Conservation (phyloP, 2,797 vertebrate genomes). For the Odontamblyopus rebecca region DNA sequence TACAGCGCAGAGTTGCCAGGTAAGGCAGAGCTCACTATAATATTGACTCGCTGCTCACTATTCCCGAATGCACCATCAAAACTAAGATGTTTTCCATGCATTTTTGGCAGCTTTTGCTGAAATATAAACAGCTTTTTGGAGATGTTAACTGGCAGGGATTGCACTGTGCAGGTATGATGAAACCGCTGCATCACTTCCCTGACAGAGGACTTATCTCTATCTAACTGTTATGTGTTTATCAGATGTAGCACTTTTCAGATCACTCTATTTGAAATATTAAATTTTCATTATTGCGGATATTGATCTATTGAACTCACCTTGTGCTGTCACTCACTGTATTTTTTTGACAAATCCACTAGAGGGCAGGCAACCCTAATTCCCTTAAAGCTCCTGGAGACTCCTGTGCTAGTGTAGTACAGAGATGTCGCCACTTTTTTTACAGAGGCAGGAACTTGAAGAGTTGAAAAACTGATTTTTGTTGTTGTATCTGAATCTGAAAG, state of each 20-base stretch:
- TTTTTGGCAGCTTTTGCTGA: slow-evolving; percentile 11
- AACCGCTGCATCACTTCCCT: not conserved
- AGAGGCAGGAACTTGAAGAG: not conserved
- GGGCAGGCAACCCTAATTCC: not conserved
- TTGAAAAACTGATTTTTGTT: not conserved
- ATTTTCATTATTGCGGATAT: not conserved
- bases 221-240: not conserved
- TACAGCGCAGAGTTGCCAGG: slow-evolving; percentile 39
- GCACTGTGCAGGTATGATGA: not conserved
- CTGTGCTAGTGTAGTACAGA: not conserved
- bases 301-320: slow-evolving; percentile 1
- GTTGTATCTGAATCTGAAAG: not conserved
- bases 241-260: not conserved
- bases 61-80: slow-evolving; percentile 20
- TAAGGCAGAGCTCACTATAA: slow-evolving; percentile 32
- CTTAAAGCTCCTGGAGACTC: not conserved
- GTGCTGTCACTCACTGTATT: slow-evolving; percentile 2
- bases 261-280: not conserved
- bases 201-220: not conserved
- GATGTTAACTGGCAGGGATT: slow-evolving; percentile 5
- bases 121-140: slow-evolving; percentile 22
- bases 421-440: not conserved
- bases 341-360: slow-evolving; percentile 10
- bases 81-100: slow-evolving; percentile 1
- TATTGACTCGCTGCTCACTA: slow-evolving; percentile 21